A percentile compares a stretch with the other conserved stretches of the same genome.
Evolutionary conservation across 2,888 invertebrate genomes (phyloP).

Genomic region (Parapristionchus giblindavisi): DNA sequence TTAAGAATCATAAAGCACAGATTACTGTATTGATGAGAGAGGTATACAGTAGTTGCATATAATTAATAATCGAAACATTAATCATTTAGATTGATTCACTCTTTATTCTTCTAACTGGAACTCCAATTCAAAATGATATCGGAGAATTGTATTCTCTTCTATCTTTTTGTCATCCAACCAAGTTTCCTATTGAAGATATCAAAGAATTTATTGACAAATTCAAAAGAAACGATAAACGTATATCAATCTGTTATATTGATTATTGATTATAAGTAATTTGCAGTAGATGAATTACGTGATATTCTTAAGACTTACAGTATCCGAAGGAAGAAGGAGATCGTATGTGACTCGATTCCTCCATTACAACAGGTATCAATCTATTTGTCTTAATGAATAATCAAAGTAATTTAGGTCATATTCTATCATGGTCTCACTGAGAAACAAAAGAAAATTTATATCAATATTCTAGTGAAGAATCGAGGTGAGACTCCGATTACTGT

Average conservation of each 20-base stretch:
- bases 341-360: slow-evolving; percentile 65
- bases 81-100: neutral
- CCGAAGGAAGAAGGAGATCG: slow-evolving; percentile 70
- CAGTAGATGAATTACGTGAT: slow-evolving; percentile 64
- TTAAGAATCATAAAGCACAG: slow-evolving; percentile 40
- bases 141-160: slow-evolving; percentile 71
- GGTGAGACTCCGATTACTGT: neutral
- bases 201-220: slow-evolving; percentile 54
- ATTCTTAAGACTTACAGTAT: slow-evolving; percentile 70
- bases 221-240: neutral
- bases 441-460: slow-evolving; percentile 71
- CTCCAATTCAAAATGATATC: slow-evolving; percentile 73
- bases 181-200: slow-evolving; percentile 66
- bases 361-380: neutral
- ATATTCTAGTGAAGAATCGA: slow-evolving; percentile 70
- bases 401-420: slow-evolving; percentile 68
- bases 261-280: slow-evolving; percentile 15
- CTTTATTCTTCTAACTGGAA: slow-evolving; percentile 71
- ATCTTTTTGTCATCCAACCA: slow-evolving; percentile 67
- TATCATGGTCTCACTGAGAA: slow-evolving; percentile 71
- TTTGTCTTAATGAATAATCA: neutral
- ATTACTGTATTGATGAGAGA: slow-evolving; percentile 3
- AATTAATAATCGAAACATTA: neutral
- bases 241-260: neutral
- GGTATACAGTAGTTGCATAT: neutral